Percentiles rank a stretch among this genome's conserved stretches.
These are phyloP conservation scores for Herminia tarsipennalis DNA, from an alignment of 2,888 invertebrate species.

Conservation along the genomic window DNA sequence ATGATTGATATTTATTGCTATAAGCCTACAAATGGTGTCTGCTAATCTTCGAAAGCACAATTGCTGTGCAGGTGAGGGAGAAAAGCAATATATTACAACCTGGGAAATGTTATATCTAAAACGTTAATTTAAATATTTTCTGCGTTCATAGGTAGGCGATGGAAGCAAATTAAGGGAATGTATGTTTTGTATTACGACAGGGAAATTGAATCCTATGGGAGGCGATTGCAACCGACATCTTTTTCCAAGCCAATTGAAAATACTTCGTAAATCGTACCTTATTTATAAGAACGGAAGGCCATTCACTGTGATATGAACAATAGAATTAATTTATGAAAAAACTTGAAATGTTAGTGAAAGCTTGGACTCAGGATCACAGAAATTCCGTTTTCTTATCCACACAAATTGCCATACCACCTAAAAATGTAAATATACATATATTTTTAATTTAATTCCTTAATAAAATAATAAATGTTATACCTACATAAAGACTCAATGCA, in stretches of 20 bases:
- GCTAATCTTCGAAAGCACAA: slow-evolving; percentile 19
- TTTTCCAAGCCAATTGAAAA: neutral
- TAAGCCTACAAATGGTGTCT: slow-evolving; percentile 12
- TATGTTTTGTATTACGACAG: slow-evolving; percentile 52
- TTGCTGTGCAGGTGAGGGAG: slow-evolving; percentile 13
- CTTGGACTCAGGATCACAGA: no score
- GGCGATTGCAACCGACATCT: slow-evolving; percentile 12
- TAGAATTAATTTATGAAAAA: no score
- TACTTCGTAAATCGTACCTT: neutral
- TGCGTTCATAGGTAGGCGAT: slow-evolving; percentile 44
- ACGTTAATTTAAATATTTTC: slow-evolving; percentile 56
- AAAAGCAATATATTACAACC: slow-evolving; percentile 15
- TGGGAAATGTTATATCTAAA: slow-evolving; percentile 42
- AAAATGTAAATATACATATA: no score
- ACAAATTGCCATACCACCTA: no score
- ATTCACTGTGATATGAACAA: no score
- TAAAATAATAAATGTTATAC: no score
- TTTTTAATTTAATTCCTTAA: no score
- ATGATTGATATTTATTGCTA: slow-evolving; percentile 12
- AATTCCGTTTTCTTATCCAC: no score
- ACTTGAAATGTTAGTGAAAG: no score
- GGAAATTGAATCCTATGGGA: slow-evolving; percentile 52
- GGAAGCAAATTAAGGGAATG: slow-evolving; percentile 59
- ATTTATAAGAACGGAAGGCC: no score
- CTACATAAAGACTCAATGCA: no score